phyloP scores from a whole-genome alignment of 2,888 invertebrate genomes.

The Bellardia bayeri region DNA sequence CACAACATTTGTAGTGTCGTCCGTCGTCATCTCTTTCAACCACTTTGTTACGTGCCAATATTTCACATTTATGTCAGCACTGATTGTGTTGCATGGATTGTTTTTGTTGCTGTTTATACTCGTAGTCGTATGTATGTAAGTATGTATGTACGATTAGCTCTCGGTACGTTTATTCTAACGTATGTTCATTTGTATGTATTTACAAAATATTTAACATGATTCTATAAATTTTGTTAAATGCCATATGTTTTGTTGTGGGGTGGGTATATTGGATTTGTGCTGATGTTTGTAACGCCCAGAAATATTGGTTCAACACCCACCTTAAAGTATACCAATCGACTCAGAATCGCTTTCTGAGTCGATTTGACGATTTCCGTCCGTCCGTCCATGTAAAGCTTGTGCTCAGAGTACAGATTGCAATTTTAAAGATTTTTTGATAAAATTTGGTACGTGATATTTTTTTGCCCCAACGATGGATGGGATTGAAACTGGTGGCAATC shows the following conservation, averaged over 20 bases:
- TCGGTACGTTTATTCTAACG: background rate
- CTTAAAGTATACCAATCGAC: no score
- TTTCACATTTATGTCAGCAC: conserved; percentile 82
- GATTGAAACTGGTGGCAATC: no score
- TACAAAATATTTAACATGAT: conserved; percentile 70
- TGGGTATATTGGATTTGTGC: no score
- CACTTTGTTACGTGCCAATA: conserved; percentile 80
- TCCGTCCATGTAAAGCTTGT: no score
- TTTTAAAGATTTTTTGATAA: no score
- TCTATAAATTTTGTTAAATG: conserved; percentile 64
- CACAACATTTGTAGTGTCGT: conserved; percentile 48
- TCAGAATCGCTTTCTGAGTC: no score
- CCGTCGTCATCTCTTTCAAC: conserved; percentile 45
- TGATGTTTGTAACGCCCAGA: no score
- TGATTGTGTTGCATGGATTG: conserved; percentile 74
- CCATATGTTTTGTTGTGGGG: conserved; percentile 45
- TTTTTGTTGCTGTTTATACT: conserved; percentile 10
- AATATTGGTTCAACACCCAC: no score
- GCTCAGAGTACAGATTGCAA: no score
- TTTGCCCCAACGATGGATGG: no score
- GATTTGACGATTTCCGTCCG: no score
- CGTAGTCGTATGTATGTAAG: background rate
- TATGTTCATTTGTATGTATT: conserved; percentile 47
- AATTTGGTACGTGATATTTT: no score
- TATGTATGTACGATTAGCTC: conserved; percentile 34